Evolutionary conservation across 2,113 vertebrate species (phyloP).

Genomic region (Plecotus auritus): DNA sequence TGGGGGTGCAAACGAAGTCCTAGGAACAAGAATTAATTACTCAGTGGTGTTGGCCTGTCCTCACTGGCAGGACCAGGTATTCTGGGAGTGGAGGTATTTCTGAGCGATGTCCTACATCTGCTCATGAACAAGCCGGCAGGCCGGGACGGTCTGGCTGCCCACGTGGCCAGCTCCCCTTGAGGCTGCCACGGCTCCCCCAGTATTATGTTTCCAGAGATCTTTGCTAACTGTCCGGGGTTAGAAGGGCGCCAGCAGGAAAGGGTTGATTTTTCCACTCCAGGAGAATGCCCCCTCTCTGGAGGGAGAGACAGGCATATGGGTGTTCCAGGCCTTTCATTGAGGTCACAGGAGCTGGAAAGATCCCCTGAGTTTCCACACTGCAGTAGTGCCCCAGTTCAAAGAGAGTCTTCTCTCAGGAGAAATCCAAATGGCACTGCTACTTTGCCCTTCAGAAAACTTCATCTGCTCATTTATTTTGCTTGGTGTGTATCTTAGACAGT

Average conservation of each 20-base stretch:
- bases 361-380: background rate
- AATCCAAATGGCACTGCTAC: constrained; percentile 25
- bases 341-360: constrained; percentile 2
- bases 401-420: constrained; percentile 7
- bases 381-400: background rate
- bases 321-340: background rate
- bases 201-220: background rate
- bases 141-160: background rate
- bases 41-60: background rate
- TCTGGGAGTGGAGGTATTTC: background rate
- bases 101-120: background rate
- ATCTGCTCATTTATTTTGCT: constrained; percentile 64
- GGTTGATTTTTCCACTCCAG: background rate
- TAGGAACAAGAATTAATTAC: rapidly evolving
- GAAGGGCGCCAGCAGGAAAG: background rate
- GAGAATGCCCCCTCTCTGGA: background rate
- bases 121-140: background rate
- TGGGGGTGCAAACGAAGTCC: background rate
- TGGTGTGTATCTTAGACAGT: constrained; percentile 2
- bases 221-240: background rate
- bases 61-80: background rate
- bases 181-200: rapidly evolving
- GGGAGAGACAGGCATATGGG: background rate
- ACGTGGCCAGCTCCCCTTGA: rapidly evolving
- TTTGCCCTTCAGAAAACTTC: constrained; percentile 38